Conservation (phyloP, 2,113 vertebrate genomes). For the Gobius niger region DNA sequence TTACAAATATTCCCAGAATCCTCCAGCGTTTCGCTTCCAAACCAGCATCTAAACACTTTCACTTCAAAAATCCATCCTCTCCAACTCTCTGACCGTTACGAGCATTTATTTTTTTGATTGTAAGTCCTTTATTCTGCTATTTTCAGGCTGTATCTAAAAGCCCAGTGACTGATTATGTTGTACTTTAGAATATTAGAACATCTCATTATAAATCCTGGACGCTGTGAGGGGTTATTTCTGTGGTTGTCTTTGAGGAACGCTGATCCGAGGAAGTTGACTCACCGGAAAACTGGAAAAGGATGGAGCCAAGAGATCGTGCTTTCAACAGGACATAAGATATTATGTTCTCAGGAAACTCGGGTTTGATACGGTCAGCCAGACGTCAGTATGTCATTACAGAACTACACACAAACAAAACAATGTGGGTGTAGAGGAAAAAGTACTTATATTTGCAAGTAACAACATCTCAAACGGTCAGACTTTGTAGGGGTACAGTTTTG, state of each 20-base stretch:
- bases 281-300: conserved; percentile 52
- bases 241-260: conserved; percentile 35
- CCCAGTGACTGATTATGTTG: too few species aligned
- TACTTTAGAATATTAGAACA: too few species aligned
- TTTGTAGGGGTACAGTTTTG: too few species aligned
- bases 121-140: neutral
- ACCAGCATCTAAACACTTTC: neutral
- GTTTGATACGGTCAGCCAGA: neutral
- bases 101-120: too few species aligned
- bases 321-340: conserved; percentile 17
- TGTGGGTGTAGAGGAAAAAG: too few species aligned
- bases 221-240: neutral
- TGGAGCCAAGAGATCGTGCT: conserved; percentile 52
- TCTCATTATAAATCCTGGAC: too few species aligned
- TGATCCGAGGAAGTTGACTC: conserved; percentile 74
- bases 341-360: conserved; percentile 11
- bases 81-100: neutral
- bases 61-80: neutral
- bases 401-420: too few species aligned
- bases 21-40: neutral
- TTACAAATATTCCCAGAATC: conserved; percentile 24
- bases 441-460: too few species aligned
- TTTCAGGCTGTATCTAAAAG: neutral
- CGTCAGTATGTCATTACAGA: neutral
- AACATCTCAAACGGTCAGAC: too few species aligned